Evolutionary conservation across 2,113 vertebrate genomes (phyloP), one percentile per base, ranked within the genome.

Genomic region (Pseudopodoces humilis): DNA sequence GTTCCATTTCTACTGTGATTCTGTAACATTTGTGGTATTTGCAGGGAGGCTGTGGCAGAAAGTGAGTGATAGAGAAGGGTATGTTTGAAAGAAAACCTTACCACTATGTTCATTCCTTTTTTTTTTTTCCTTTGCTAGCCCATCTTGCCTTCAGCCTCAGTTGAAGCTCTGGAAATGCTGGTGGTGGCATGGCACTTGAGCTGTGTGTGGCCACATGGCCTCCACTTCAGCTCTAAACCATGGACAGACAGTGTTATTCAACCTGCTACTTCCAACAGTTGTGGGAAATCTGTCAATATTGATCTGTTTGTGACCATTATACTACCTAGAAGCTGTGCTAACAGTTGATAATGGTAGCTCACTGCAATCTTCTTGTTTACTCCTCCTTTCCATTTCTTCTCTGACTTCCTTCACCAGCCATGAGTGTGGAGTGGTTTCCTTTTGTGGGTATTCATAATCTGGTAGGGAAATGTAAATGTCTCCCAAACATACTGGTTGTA

Each of bases 31-130:
- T 72, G 30, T 76, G 43, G 64, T 49, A 46, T 59, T 25, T 16
- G 6, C 2, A 5, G 23, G 8, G 13, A 30, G 17, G 21, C 0
- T 0, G 7, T 30, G 6, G 5, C 0, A 0, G 5, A 7, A 20
- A 18, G 10, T 27, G 21, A 2, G 1, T 28, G 27, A 6, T 10
- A 13, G 4, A 46, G 27, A 55, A 70, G n/a, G 8, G 4, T 55
- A 15, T 5, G 35, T 59, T 79, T 63, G n/a, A 86, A 74, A 70
- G 23, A 72, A 88, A 78, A 7, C 1, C 22, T 53, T 52, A 79
- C 37, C 9, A 27, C 7, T 19, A 35, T 0, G 0, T 7, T 43
- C 0, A 53, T 81, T 30, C 13, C 0, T 21, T 21, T 28, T 59
- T 35, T 27, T 52, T 52, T 27, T 27, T 52, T 52, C 10, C 3